phyloP scores from a whole-genome alignment of 2,888 invertebrate genomes.

The Schizaphis graminum region DNA sequence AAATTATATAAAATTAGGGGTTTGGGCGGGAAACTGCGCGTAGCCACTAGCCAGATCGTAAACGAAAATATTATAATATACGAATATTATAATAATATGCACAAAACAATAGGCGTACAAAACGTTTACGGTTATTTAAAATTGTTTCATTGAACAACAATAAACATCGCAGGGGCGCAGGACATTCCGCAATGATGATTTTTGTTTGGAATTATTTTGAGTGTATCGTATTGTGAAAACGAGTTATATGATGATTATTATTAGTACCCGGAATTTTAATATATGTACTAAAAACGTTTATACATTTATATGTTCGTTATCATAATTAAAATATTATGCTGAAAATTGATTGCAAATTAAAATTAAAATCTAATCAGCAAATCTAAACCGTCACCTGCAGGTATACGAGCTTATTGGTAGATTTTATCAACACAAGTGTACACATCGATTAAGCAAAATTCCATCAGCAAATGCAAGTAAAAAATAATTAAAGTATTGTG shows the following conservation, averaged over 20 bases:
- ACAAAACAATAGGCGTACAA: background rate
- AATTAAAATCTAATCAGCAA: background rate
- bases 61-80: background rate
- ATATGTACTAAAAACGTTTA: background rate
- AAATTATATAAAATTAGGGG: background rate
- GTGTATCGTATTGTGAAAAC: background rate
- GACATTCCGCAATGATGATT: background rate
- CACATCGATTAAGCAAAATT: background rate
- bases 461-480: background rate
- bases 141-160: background rate
- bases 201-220: background rate
- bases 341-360: background rate
- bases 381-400: background rate
- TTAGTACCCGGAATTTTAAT: background rate
- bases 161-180: background rate
- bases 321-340: background rate
- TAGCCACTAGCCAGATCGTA: background rate
- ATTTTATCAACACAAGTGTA: background rate
- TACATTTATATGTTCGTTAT: background rate
- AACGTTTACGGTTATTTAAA: background rate
- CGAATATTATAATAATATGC: background rate
- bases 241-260: background rate
- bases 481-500: background rate
- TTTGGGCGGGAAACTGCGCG: background rate
- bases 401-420: background rate